Evolutionary conservation across 92 coral and sea anemone genomes (phyloP), one percentile per base, ranked within the genome.

Genomic region (Zoanthus sociatus): DNA sequence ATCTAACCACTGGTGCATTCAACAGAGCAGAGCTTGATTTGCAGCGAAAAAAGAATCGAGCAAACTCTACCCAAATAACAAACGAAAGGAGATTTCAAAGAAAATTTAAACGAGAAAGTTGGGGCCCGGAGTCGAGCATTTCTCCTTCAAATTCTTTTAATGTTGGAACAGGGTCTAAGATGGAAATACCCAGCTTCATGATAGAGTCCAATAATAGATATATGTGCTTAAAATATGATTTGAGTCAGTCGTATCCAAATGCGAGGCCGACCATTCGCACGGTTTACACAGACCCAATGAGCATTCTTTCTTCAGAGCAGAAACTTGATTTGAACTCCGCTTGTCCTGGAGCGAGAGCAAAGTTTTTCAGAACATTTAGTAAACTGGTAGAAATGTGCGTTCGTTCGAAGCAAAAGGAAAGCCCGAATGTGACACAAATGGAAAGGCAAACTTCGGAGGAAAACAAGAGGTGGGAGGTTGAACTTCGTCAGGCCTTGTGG

Each of bases 361-460:
- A 96, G 31, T 96, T 96, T 73, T 91, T 93, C 60, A 92, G 92
- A 68, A 96, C 99, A 32, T 91, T 96, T 82, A 94, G 92, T 74
- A 78, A 95, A 79, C 85, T 96, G 44, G 90, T 96, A 6, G 94
- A 96, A 68, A 92, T 96, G 15, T 98, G 99, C 15, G 94, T 95
- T 26, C 92, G 88, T n/a, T 94, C 98, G 21, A 91, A 94, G 55
- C 98, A 94, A 48, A 90, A 81, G 48, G 98, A 94, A 72, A 88
- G 37, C 66, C 96, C 75, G 26, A 64, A 13, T 20, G 51, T 81
- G 37, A 63, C 61, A 3, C 85, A 45, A 20, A 54, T 92, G 26
- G 98, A 94, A 78, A 79, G 94, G 18, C 98, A 94, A 89, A 90
- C 88, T 26, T 92, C 95, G 17, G 98, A 93, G 55, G 98, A 96